Conservation (phyloP, 1,140 invertebrate genomes). For the Bombus turneri region DNA sequence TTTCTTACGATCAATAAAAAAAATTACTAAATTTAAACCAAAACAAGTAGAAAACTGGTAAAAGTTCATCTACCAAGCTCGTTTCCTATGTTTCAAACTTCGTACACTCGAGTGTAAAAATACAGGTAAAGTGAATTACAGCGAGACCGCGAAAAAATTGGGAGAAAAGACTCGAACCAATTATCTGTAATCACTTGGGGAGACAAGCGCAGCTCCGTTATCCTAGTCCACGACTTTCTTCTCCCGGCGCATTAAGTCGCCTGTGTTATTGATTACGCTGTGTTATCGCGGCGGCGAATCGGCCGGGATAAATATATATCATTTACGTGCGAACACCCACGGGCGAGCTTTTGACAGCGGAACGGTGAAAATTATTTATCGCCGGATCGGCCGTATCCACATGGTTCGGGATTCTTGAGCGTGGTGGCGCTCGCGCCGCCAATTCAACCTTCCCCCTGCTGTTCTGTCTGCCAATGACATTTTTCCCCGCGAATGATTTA, state of each 20-base stretch:
- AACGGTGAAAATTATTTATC: constrained; percentile 73
- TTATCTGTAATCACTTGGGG: constrained; percentile 10
- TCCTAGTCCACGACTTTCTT: constrained; percentile 41
- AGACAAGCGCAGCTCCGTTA: constrained; percentile 19
- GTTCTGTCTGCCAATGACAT: constrained; percentile 35
- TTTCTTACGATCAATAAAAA: no score
- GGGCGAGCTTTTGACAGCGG: constrained; percentile 67
- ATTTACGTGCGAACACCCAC: constrained; percentile 65
- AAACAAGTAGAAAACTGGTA: no score
- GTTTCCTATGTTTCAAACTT: neutral
- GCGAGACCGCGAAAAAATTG: no score
- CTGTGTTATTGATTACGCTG: constrained; percentile 59
- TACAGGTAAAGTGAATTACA: no score
- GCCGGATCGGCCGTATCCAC: constrained; percentile 40
- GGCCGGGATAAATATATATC: constrained; percentile 65
- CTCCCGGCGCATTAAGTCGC: constrained; percentile 49
- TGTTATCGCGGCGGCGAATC: constrained; percentile 64
- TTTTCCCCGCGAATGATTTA: constrained; percentile 61
- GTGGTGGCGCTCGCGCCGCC: constrained; percentile 55
- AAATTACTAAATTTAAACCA: no score
- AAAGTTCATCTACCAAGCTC: neutral
- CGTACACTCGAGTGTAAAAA: neutral
- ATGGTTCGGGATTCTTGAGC: constrained; percentile 65
- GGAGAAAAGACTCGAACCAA: neutral
- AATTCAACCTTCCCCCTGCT: neutral